Percentiles rank a stretch among this genome's conserved stretches.
Evolutionary conservation across 2,797 vertebrate species (phyloP).

Genomic region (Parauchenoglanis punctatus): DNA sequence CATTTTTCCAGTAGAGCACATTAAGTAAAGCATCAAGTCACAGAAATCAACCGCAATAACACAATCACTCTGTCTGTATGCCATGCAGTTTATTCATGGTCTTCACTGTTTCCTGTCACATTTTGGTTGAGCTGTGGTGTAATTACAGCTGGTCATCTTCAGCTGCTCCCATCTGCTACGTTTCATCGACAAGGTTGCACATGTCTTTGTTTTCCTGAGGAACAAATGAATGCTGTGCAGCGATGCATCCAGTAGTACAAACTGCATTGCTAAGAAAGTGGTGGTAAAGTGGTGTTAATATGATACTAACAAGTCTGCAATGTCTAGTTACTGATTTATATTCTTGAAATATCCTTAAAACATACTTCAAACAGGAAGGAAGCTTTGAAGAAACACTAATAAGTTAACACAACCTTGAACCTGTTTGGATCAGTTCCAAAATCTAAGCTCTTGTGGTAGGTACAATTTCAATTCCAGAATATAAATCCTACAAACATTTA

Average conservation of each 20-base stretch:
- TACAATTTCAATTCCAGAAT: not conserved
- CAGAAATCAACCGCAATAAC: not conserved
- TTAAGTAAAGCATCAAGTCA: not conserved
- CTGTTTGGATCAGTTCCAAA: not conserved
- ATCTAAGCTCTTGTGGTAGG: not conserved
- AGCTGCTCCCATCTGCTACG: not conserved
- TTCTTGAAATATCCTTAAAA: not conserved
- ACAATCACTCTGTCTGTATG: not conserved
- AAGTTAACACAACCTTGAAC: not conserved
- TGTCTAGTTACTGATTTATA: not conserved
- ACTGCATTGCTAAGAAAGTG: not conserved
- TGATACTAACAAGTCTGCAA: not conserved
- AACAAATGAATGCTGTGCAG: not conserved
- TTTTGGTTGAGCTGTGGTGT: not conserved
- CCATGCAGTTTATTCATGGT: not conserved
- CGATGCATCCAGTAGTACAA: not conserved
- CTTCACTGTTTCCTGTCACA: not conserved
- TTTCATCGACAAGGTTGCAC: not conserved
- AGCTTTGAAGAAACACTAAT: not conserved
- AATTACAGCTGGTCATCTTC: not conserved
- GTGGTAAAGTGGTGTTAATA: not conserved
- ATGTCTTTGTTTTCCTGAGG: not conserved
- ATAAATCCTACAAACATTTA: not conserved
- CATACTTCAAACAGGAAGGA: not conserved
- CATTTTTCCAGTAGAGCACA: not conserved